A percentile compares a stretch with the other conserved stretches of the same genome.
phyloP scores from a whole-genome alignment of 2,797 vertebrate species.

The Parauchenoglanis punctatus region DNA sequence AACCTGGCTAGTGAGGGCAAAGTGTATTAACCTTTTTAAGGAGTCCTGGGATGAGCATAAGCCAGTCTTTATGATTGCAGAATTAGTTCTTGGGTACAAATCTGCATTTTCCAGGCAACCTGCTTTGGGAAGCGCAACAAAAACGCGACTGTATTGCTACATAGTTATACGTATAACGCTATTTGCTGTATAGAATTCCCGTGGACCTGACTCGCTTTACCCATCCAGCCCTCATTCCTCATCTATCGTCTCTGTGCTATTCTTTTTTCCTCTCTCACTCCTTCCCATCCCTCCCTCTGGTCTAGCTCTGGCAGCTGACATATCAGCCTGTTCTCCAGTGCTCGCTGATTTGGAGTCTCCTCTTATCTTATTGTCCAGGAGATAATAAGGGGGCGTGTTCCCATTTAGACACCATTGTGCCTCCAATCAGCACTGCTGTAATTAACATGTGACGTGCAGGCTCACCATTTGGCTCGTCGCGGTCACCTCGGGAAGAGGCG shows the following conservation, averaged over 20 bases:
- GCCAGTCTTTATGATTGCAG: neutral
- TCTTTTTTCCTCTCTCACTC: neutral
- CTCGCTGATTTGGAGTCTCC: neutral
- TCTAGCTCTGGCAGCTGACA: constrained; percentile 47
- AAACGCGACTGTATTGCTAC: neutral
- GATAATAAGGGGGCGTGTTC: constrained; percentile 37
- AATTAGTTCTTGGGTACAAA: neutral
- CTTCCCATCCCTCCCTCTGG: constrained; percentile 6
- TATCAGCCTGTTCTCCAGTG: constrained; percentile 38
- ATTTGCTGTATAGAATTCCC: neutral
- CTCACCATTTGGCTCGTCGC: constrained; percentile 22
- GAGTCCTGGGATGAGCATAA: neutral
- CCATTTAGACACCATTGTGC: constrained; percentile 37
- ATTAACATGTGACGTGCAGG: constrained; percentile 47
- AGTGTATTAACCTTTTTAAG: neutral
- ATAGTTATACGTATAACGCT: neutral
- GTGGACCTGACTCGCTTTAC: neutral
- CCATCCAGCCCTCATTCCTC: neutral
- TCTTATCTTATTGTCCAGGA: constrained; percentile 24
- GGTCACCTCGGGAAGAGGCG: constrained; percentile 21
- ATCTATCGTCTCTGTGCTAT: neutral
- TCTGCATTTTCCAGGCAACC: neutral
- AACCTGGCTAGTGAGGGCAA: neutral
- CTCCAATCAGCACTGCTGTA: constrained; percentile 40
- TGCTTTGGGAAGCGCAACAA: neutral